Conservation (phyloP, 2,797 vertebrate genomes). For the Micrastur ruficollis region DNA sequence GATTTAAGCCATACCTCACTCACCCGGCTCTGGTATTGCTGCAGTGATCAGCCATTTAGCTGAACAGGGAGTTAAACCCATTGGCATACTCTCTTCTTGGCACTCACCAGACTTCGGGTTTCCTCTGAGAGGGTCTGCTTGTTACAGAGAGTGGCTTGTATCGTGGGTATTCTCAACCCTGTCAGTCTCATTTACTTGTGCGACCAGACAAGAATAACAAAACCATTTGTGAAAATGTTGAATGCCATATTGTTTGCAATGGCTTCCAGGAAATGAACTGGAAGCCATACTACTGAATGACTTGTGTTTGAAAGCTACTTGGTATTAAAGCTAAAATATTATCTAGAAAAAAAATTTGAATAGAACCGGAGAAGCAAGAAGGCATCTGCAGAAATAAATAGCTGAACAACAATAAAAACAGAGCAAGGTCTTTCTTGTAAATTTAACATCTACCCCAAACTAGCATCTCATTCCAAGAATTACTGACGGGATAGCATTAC, state of each 20-base stretch:
- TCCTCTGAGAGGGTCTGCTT: neutral
- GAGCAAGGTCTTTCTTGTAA: neutral
- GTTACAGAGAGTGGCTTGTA: neutral
- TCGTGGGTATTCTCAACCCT: neutral
- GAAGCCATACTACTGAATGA: neutral
- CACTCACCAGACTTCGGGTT: neutral
- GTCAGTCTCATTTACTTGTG: neutral
- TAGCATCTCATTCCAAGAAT: neutral
- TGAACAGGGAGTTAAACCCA: neutral
- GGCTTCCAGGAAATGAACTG: neutral
- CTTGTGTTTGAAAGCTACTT: neutral
- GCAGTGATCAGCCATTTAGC: neutral
- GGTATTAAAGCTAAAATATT: neutral
- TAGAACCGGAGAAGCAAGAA: neutral
- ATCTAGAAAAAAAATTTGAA: neutral
- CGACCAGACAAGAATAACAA: neutral
- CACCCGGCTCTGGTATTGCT: fast-evolving
- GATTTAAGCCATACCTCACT: neutral
- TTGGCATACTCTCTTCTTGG: neutral
- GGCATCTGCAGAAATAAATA: neutral
- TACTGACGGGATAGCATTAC: neutral
- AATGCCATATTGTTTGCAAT: neutral
- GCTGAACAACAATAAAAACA: neutral
- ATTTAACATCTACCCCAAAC: neutral
- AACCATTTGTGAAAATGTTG: neutral